Evolutionary conservation across 2,888 invertebrate genomes (phyloP), one percentile per base, ranked within the genome.

Genomic region (Acleris literana): DNA sequence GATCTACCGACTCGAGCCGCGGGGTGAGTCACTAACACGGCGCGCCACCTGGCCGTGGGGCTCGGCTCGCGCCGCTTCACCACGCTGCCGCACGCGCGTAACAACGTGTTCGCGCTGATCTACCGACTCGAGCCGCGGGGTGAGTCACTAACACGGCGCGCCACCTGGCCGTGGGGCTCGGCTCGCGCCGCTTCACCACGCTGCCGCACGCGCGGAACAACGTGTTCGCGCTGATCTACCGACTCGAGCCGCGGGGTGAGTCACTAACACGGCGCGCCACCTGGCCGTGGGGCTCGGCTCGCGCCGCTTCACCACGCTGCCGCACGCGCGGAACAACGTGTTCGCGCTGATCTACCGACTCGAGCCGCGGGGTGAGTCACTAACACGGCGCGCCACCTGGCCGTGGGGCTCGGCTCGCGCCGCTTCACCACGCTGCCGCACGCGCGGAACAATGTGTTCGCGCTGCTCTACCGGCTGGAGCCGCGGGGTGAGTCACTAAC

Each of bases 1-100:
- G 58, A 84, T 93, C 44, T 93, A 87, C 77, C 78, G 87, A 16
- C 86, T 92, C 46, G 86, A 90, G 51, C 86, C 89, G 1, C 72
- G 81, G 9, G 90, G 90, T 90, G 68, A 74, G 58, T 46, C 46
- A 46, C 17, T 46, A 7, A n/a, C 1, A 94, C 96, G 16, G 95
- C 95, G 71, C 94, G 96, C 29, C 96, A 97, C 86, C 92, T 97
- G 33, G 94, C 97, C 53, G 97, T 97, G 29, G 97, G 97, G 16
- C 92, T 97, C 48, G 96, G 96, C 68, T 94, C 95, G 44, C 92
- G 95, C 0, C 90, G 95, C 52, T 91, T 92, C 83, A 93, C 94
- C 54, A 91, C 94, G 51, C 92, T 94, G 68, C 93, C 93, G 16
- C 93, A 92, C 77, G 93, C 93, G 53, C 81, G 94, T 65, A 88